These are phyloP conservation scores for Elephantulus edwardii DNA, from an alignment of 2,113 vertebrate genomes.

Conservation along the genomic window DNA sequence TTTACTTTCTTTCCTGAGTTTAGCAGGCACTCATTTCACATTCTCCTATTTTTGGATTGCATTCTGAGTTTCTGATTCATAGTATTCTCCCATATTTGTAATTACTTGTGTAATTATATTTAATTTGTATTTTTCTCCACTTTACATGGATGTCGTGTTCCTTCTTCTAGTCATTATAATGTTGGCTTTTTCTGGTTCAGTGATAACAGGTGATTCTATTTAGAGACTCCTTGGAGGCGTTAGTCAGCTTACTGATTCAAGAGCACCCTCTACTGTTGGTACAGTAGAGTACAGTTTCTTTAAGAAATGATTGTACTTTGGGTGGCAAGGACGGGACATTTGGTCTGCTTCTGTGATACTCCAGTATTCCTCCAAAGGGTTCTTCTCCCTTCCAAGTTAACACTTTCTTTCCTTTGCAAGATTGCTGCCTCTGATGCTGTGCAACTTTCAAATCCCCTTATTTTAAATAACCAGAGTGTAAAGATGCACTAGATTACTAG, in stretches of 20 bases:
- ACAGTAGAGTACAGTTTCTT: slow-evolving; percentile 43
- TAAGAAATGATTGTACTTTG: not conserved
- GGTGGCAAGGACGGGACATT: not conserved
- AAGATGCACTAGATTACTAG: too few relatives aligned
- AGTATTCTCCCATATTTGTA: slow-evolving; percentile 30
- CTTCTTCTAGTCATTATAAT: slow-evolving; percentile 15
- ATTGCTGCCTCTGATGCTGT: not conserved
- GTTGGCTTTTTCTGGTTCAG: not conserved
- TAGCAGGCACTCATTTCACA: not conserved
- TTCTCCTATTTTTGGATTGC: slow-evolving; percentile 8
- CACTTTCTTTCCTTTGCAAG: not conserved
- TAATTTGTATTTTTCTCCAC: not conserved
- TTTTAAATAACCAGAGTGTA: too few relatives aligned
- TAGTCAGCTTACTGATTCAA: slow-evolving; percentile 61
- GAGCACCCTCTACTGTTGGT: slow-evolving; percentile 73
- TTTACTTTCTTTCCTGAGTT: slow-evolving; percentile 35
- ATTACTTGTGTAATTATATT: slow-evolving; percentile 40
- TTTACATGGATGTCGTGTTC: not conserved
- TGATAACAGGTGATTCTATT: not conserved
- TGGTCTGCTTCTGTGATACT: not conserved
- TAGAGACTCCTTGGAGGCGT: not conserved
- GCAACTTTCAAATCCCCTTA: slow-evolving; percentile 10
- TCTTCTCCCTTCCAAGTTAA: not conserved
- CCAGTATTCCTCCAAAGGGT: not conserved
- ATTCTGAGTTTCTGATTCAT: not conserved